phyloP scores from a whole-genome alignment of 2,888 invertebrate species.

The Dyspetes luteomarginatus region DNA sequence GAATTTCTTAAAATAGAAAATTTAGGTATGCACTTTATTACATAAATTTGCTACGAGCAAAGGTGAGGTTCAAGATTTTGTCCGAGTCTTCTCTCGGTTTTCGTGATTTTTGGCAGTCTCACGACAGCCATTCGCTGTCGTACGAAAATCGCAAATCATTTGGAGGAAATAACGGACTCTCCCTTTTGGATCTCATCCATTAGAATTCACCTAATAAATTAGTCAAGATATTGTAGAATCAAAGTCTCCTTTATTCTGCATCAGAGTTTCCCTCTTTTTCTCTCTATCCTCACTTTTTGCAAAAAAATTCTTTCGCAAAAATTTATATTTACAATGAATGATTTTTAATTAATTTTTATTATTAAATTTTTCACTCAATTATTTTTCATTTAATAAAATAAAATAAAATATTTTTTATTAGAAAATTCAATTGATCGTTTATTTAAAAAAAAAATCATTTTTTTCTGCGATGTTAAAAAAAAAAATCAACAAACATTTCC shows the following conservation, averaged over 20 bases:
- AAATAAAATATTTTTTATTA: constrained; percentile 31
- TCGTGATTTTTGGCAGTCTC: constrained; percentile 65
- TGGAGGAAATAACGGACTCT: constrained; percentile 51
- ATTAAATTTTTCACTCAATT: no score
- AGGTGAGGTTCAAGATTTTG: constrained; percentile 74
- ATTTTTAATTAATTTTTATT: no score
- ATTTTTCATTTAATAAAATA: no score
- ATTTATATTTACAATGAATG: no score
- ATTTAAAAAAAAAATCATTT: no score
- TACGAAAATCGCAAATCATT: constrained; percentile 63
- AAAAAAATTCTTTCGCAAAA: no score
- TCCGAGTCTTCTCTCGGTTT: constrained; percentile 32
- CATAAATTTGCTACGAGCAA: constrained; percentile 57
- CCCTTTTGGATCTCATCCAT: constrained; percentile 51
- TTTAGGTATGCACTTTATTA: constrained; percentile 17
- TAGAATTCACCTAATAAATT: constrained; percentile 31
- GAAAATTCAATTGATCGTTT: no score
- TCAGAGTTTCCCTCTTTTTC: no score
- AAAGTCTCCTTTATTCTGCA: no score
- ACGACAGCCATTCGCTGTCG: constrained; percentile 24
- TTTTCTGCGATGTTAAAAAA: not conserved
- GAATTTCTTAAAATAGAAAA: constrained; percentile 60
- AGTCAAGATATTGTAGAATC: constrained; percentile 10
- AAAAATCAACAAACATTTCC: not conserved
- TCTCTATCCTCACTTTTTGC: no score